Evolutionary conservation across 2,888 invertebrate species (phyloP), one percentile per base, ranked within the genome.

Genomic region (Agrotis clavis): DNA sequence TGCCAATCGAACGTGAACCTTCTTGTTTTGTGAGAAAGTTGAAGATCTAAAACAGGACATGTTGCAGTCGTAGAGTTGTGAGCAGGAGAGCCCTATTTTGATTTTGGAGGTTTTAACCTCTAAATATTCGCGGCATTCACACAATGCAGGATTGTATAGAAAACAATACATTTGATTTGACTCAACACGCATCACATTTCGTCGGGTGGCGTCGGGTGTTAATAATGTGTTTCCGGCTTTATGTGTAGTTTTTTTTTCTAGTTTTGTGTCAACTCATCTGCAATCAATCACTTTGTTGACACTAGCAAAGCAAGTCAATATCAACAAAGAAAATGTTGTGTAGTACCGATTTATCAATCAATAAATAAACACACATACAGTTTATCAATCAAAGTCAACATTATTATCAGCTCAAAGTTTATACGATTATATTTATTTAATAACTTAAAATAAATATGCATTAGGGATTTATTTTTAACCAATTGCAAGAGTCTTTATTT

Each of bases 351-450:
- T 64, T 65, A 73, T 65, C 65, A 59, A 47, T 47, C 13, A 71
- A 51, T 57, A 57, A 0, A 14, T 35, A 35, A 13, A 5, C 6
- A 16, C 5, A 19, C n/a, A 57, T n/a, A 57, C 35, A 57, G 57
- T n/a, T 64, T 71, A 71, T 65, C 65, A 51, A 47, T 59, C n/a
- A 71, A 57, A 59, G 21, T 47, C 57, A 65, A 65, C n/a, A 35
- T 47, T 35, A 64, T 64, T 71, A 64, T 35, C 57, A 47, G 21
- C 4, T 71, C n/a, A 2, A 69, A 65, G 56, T 59, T n/a, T 25
- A 59, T 50, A 59, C n/a, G 7, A 35, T 21, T 45, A 14, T 59
- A 25, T 71, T 65, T n/a, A 53, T 65, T 64, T 57, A 64, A 57
- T n/a, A 47, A n/a, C 16, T 71, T 47, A 57, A 50, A 25, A 35